Base-by-base conservation (phyloP, 2,113 vertebrate species). In the Lates calcarifer region DNA sequence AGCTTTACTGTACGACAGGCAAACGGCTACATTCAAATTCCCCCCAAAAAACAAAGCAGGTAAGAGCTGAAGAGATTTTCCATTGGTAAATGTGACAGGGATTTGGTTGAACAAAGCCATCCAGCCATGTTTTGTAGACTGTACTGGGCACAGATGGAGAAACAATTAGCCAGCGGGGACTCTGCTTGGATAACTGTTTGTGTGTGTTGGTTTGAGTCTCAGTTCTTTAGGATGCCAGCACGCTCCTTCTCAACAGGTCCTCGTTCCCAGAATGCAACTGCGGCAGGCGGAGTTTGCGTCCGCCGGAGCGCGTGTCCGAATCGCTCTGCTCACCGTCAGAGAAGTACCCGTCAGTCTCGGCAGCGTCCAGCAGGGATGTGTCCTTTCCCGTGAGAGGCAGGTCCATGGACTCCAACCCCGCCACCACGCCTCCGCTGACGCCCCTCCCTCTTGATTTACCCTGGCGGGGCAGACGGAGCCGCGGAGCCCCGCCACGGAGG, bases 321-420 rank as follows among this genome's bases (percentile, higher is more conserved):
- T 98, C 96, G 60, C 97, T 98, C 94, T 96, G 97, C 92, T 98
- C 97, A 1, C 95, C 96, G 4, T 99, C 98, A 1, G 97, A 97
- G 93, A 96, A 98, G 94, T 97, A 98, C 66, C 97, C 96, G 39
- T 98, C 97, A 41, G 96, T 96, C 89, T 97, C 96, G 0, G 94
- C 96, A 2, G 94, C 43, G 24, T 97, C 96, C 57, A 96, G 95
- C 35, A 95, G 92, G 49, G 95, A 83, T n/a, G 85, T 83, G 90
- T 94, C 93, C 87, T 95, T 96, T 78, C n/a, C 90, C 74, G 83
- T 7, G 9, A 87, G 69, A 77, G 72, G 75, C 49, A 84, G 47
- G 74, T 79, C 35, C 35, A 66, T 49, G 22, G 86, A 66, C 66
- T 73, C 84, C 24, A 73, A 69, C 24, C 39, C 73, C 9, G 26